phyloP scores from a whole-genome alignment of 53 echinoderm and acorn worm genomes.

The Stichopus horrens region DNA sequence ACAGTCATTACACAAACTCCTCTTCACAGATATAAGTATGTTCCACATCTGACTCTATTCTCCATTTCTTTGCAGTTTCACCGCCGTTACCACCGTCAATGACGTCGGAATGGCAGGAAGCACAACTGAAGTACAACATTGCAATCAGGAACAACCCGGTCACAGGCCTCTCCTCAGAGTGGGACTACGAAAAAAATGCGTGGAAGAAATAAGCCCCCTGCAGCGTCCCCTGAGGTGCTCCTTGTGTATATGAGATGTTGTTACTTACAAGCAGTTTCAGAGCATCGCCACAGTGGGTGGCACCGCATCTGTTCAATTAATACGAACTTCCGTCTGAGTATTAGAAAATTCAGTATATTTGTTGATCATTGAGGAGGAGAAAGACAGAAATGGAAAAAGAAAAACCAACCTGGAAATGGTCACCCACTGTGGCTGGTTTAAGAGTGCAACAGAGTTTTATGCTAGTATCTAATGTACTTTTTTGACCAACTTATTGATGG shows the following conservation, averaged over 20 bases:
- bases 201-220: slow-evolving; percentile 84
- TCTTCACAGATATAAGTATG: no score
- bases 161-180: slow-evolving; percentile 83
- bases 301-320: neutral
- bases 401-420: neutral
- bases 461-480: neutral
- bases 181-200: slow-evolving; percentile 97
- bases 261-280: slow-evolving; percentile 9
- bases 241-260: neutral
- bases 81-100: slow-evolving; percentile 79
- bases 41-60: neutral
- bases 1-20: no score
- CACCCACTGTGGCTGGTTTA: neutral
- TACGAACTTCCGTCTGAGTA: neutral
- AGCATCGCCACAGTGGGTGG: neutral
- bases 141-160: slow-evolving; percentile 88
- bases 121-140: slow-evolving; percentile 80
- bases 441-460: slow-evolving; percentile 2
- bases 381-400: neutral
- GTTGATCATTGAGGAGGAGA: neutral
- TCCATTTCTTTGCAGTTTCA: slow-evolving; percentile 57
- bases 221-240: neutral
- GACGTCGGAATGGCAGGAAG: slow-evolving; percentile 91
- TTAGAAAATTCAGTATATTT: neutral
- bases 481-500: neutral